phyloP scores from a whole-genome alignment of 2,113 vertebrate species.

The Ammospiza nelsoni region DNA sequence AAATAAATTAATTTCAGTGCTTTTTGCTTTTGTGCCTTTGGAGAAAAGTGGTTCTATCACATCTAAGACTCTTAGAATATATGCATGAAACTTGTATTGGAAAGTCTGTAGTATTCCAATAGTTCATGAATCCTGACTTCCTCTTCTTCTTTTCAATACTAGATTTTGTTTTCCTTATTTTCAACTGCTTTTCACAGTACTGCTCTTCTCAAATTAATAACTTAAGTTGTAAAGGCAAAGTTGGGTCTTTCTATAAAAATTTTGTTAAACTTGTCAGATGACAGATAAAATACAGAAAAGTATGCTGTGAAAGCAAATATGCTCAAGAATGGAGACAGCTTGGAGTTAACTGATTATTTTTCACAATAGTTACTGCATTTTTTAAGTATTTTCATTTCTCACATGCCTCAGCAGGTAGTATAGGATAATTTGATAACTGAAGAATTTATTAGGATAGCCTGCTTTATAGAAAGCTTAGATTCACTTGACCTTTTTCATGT shows the following conservation, averaged over 20 bases:
- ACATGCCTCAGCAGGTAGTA: constrained; percentile 23
- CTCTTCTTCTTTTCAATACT: neutral
- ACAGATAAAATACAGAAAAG: neutral
- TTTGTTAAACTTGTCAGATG: neutral
- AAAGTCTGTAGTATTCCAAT: neutral
- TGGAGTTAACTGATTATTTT: constrained; percentile 6
- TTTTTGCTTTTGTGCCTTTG: neutral
- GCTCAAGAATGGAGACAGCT: neutral
- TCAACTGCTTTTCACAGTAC: neutral
- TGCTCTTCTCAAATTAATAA: neutral
- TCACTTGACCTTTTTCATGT: neutral
- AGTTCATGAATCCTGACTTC: neutral
- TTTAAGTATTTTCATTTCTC: neutral
- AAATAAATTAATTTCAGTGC: neutral
- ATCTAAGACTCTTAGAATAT: neutral
- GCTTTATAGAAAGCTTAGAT: neutral
- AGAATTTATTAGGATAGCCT: constrained; percentile 15
- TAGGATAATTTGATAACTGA: constrained; percentile 29
- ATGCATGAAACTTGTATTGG: neutral
- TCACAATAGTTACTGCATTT: neutral
- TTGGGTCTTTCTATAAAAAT: neutral
- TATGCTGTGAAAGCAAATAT: constrained; percentile 6
- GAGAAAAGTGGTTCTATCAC: neutral
- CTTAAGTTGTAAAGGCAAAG: neutral
- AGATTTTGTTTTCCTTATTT: neutral